These are phyloP conservation scores for Alviniconcha marisindica DNA, from an alignment of 1,140 invertebrate genomes.

Conservation along the genomic window DNA sequence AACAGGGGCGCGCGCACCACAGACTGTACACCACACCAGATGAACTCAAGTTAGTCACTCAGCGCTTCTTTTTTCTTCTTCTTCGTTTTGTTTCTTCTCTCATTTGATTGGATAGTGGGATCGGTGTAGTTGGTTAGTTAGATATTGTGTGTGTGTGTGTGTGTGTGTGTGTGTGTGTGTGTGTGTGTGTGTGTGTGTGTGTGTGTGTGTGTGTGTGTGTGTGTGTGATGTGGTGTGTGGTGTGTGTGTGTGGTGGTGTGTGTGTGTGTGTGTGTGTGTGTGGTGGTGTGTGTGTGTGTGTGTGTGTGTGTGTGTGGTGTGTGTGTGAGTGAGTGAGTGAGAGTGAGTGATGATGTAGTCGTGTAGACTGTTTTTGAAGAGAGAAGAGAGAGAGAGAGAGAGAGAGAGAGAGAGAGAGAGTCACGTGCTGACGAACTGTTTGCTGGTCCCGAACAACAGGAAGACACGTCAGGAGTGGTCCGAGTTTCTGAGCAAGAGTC, in stretches of 20 bases:
- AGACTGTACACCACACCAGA: conserved; percentile 69
- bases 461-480: conserved; percentile 68
- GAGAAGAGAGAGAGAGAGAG: too few relatives aligned
- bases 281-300: not conserved
- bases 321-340: too few relatives aligned
- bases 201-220: not conserved
- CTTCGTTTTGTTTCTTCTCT: too few relatives aligned
- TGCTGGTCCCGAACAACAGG: conserved; percentile 31
- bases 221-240: too few relatives aligned
- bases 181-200: not conserved
- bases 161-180: not conserved
- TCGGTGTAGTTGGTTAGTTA: too few relatives aligned
- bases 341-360: too few relatives aligned
- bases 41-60: conserved; percentile 68
- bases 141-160: not conserved
- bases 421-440: not conserved
- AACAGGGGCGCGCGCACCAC: conserved; percentile 66
- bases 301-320: not conserved
- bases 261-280: not conserved
- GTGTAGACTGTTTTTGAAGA: too few relatives aligned
- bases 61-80: not conserved
- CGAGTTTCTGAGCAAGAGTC: conserved; percentile 67
- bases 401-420: too few relatives aligned
- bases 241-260: not conserved
- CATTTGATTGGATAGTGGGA: too few relatives aligned